These are phyloP conservation scores for Cosmorhoe ocellata DNA, from an alignment of 2,888 invertebrate genomes.

Conservation along the genomic window DNA sequence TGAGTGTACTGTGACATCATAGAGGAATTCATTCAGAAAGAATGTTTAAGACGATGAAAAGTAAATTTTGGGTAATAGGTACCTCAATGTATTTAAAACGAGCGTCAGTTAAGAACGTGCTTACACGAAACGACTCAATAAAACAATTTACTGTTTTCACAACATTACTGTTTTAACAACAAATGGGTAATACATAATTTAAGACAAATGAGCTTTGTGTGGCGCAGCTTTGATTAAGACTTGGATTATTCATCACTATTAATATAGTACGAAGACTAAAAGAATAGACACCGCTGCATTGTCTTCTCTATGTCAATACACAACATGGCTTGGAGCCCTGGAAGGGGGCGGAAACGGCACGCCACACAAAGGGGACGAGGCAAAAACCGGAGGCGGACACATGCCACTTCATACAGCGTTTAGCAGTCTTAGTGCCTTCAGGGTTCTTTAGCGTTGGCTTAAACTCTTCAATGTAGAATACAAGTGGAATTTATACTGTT, in stretches of 20 bases:
- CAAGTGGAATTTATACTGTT: neutral
- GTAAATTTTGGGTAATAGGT: too few relatives aligned
- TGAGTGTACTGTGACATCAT: constrained; percentile 19
- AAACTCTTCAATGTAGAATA: constrained; percentile 3
- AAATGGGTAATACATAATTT: too few relatives aligned
- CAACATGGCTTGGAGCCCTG: constrained; percentile 37
- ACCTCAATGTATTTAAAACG: constrained; percentile 11
- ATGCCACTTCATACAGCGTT: constrained; percentile 48
- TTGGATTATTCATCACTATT: too few relatives aligned
- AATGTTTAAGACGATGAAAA: constrained; percentile 8
- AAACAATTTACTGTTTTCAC: neutral
- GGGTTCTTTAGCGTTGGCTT: constrained; percentile 32
- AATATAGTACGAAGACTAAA: neutral
- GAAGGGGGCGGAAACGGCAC: constrained; percentile 52
- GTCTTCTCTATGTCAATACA: constrained; percentile 20
- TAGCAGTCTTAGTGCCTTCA: constrained; percentile 39
- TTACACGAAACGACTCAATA: constrained; percentile 1
- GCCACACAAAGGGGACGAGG: constrained; percentile 47
- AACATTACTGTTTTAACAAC: neutral
- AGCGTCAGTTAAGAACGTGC: neutral
- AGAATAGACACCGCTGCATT: neutral
- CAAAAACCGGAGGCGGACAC: constrained; percentile 44
- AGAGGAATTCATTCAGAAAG: constrained; percentile 14
- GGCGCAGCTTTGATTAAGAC: too few relatives aligned
- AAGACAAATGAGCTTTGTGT: too few relatives aligned